Evolutionary conservation across 2,113 vertebrate species (phyloP), one percentile per base, ranked within the genome.

Genomic region (Melierax canorus): DNA sequence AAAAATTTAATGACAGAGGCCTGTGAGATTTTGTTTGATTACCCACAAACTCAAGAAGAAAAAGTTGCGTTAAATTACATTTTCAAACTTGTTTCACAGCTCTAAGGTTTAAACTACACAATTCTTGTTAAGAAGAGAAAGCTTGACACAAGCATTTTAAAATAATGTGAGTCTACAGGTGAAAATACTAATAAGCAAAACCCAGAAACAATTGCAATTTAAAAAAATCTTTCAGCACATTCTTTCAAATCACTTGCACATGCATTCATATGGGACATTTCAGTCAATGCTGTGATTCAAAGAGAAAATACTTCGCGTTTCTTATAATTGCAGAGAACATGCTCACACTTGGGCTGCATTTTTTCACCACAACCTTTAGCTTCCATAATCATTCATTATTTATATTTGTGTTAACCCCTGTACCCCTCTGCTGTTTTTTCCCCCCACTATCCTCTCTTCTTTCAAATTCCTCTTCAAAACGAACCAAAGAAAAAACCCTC

Each of bases 291-390:
- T 75, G 56, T 50, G 71, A 88, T 51, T 93, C 86, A 66, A 93
- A 62, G 71, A 76, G 74, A 91, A 94, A 95, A 90, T 50, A 50
- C 26, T 91, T 82, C 0, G 7, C 81, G 48, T 87, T 50, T 86
- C 67, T 79, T 72, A 23, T 73, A 69, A 55, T 30, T 39, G 45
- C 67, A 86, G 41, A 59, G 81, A 88, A 93, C 79, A 74, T 77
- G 88, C 79, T 94, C 83, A 83, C 92, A 84, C 79, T 39, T 91
- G 90, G 95, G 86, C 64, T 88, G 68, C 63, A 51, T 84, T 94
- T 96, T 97, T 93, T 93, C 71, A 74, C 43, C 36, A 79, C 62
- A 69, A 76, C 66, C 43, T 95, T 96, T 68, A 88, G 43, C 62
- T 94, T 93, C 74, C 58, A 69, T 41, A 86, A 66, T 90, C 67